phyloP scores from a whole-genome alignment of 2,113 vertebrate species.

The Nothocercus nigrocapillus region DNA sequence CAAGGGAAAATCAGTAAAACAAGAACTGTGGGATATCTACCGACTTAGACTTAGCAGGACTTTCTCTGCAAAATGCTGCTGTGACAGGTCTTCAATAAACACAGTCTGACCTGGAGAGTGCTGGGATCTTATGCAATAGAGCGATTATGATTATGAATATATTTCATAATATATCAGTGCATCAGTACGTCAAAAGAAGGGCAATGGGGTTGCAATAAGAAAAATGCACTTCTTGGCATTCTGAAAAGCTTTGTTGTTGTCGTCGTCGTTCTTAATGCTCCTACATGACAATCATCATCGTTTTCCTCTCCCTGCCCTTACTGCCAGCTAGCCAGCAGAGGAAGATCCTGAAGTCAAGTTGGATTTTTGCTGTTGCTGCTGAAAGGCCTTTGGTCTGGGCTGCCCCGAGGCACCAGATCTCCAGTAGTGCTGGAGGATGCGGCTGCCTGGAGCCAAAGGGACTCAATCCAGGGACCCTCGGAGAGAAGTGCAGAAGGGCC shows the following conservation, averaged over 20 bases:
- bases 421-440: too few species aligned
- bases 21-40: neutral
- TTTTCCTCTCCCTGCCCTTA: neutral
- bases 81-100: neutral
- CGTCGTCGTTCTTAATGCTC: neutral
- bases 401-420: too few species aligned
- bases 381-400: neutral
- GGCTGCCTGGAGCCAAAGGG: too few species aligned
- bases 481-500: neutral
- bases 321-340: accelerated
- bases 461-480: too few species aligned
- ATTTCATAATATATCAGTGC: neutral
- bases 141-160: neutral
- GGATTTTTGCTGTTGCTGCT: neutral
- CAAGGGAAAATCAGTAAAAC: neutral
- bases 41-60: too few species aligned
- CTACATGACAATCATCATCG: accelerated
- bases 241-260: neutral
- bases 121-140: neutral
- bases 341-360: neutral
- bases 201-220: neutral
- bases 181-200: neutral
- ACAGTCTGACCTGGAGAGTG: neutral
- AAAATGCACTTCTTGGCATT: neutral
- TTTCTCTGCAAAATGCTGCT: neutral